These are phyloP conservation scores for Paraescarpia echinospica DNA, from an alignment of 1,140 invertebrate genomes.

Conservation along the genomic window DNA sequence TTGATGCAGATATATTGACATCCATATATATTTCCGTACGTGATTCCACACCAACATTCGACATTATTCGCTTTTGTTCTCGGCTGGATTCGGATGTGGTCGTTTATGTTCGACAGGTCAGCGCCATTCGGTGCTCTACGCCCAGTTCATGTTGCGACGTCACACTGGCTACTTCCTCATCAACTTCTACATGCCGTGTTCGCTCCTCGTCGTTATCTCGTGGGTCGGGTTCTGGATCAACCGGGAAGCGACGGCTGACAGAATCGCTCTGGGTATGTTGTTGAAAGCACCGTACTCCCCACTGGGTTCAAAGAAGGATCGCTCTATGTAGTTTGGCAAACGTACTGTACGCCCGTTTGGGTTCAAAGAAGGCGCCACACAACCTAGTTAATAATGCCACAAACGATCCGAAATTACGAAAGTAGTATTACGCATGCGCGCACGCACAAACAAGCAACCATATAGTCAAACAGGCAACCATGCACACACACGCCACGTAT, in stretches of 20 bases:
- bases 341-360: too few species aligned
- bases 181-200: slow-evolving; percentile 56
- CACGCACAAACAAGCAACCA: too few species aligned
- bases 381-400: too few species aligned
- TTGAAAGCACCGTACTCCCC: too few species aligned
- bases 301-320: neutral
- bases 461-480: too few species aligned
- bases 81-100: neutral
- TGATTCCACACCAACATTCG: neutral
- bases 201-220: slow-evolving; percentile 54
- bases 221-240: slow-evolving; percentile 70
- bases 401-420: too few species aligned
- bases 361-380: too few species aligned
- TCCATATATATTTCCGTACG: neutral
- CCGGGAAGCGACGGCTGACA: slow-evolving; percentile 87
- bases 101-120: neutral
- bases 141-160: slow-evolving; percentile 50
- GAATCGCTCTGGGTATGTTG: slow-evolving; percentile 73
- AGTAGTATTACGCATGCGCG: too few species aligned
- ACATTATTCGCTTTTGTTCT: neutral
- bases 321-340: slow-evolving; percentile 30
- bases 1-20: neutral
- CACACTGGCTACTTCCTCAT: slow-evolving; percentile 57
- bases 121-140: slow-evolving; percentile 42
- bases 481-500: too few species aligned